Percentiles rank a stretch among this genome's conserved stretches.
These are phyloP conservation scores for Drosophila azteca DNA, from an alignment of 1,140 invertebrate species.

Conservation along the genomic window DNA sequence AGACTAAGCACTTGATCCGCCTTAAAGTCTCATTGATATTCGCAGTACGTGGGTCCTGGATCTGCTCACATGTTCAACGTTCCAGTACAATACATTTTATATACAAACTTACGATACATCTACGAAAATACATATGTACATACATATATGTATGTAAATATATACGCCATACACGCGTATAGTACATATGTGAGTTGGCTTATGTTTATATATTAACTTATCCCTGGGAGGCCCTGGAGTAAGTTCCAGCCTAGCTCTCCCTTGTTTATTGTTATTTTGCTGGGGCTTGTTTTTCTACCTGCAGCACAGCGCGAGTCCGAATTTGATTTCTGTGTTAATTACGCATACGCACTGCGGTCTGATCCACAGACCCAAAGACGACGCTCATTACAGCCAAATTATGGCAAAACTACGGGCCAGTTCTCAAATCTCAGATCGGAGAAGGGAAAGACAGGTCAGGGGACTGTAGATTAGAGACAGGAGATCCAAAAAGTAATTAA, in stretches of 20 bases:
- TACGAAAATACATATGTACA: neutral
- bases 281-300: conserved; percentile 33
- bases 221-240: conserved; percentile 17
- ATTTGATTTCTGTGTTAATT: conserved; percentile 67
- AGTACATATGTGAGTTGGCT: neutral
- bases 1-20: too few species aligned
- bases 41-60: conserved; percentile 15
- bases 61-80: conserved; percentile 32
- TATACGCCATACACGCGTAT: neutral
- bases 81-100: neutral
- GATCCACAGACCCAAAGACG: conserved; percentile 38
- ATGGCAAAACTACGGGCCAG: conserved; percentile 10
- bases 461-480: conserved; percentile 11
- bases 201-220: neutral
- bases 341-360: conserved; percentile 55
- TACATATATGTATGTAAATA: neutral
- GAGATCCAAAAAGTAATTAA: conserved; percentile 62
- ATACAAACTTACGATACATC: neutral
- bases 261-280: conserved; percentile 41
- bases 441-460: neutral
- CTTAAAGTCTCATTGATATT: conserved; percentile 31
- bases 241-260: conserved; percentile 1
- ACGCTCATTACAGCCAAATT: conserved; percentile 52
- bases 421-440: too few species aligned
- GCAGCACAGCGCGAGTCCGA: neutral